Evolutionary conservation across 23 tunicate species (phyloP), one percentile per base, ranked within the genome.

Genomic region (Aplidium turbinatum): DNA sequence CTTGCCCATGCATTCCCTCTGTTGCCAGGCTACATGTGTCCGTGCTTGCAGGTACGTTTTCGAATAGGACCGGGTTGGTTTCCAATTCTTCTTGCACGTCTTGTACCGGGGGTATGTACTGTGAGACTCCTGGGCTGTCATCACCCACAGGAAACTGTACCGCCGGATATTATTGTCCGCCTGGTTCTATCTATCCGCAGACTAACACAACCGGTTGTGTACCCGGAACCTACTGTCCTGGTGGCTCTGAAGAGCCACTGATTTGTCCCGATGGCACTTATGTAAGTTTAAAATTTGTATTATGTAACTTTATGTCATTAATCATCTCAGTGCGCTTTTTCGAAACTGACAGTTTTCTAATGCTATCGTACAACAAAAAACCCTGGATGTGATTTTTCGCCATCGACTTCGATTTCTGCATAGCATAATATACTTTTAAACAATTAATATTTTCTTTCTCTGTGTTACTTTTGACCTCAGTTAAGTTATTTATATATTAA

Each of bases 91-190:
- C 66, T 22, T 94, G 99, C 50, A 45, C 66, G 23, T 42, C 5
- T 23, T 94, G 99, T 50, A 57, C 82, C 7, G 99, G 90, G 4
- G 99, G 99, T 9, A 81, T 47, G 62, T 94, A 82, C 67, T 94
- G 99, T 72, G 85, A 82, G 40, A 30, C 39, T 0, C 52, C 78
- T 29, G 90, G 95, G 0, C 66, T 82, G 3, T 9, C 83, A 4
- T 83, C 83, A 35, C 95, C 94, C 3, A 72, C 70, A 3, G 99
- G 95, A 24, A 40, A 68, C 51, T 94, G 99, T 38, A 53, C 81
- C 11, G 78, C 79, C 7, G 95, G 95, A 31, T 94, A 76, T 55
- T 94, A 78, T 38, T 94, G 99, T 51, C 82, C 80, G 6, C 70
- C 70, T n/a, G 99, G 99, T 3, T 89, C 96, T 1, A 87, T 52